Conservation (phyloP, 2,888 invertebrate genomes). For the Stenodera caucasica region DNA sequence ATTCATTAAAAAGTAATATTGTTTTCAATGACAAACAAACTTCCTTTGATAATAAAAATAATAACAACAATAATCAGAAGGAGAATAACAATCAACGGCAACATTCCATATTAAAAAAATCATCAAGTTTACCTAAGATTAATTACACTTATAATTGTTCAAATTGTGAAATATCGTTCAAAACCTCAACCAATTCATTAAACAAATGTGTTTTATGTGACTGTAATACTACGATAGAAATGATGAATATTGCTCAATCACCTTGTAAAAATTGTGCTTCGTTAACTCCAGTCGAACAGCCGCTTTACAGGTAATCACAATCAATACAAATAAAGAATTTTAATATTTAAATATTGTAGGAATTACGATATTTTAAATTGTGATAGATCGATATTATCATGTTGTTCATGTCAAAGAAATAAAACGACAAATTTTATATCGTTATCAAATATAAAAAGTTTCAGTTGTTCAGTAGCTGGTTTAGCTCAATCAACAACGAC, state of each 20-base stretch:
- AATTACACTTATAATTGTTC: slow-evolving; percentile 29
- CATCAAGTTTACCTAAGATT: slow-evolving; percentile 35
- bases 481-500: not conserved
- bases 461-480: slow-evolving; percentile 50
- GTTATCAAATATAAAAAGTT: slow-evolving; percentile 51
- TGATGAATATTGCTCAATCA: slow-evolving; percentile 52
- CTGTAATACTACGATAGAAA: slow-evolving; percentile 35
- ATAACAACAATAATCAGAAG: not conserved
- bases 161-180: slow-evolving; percentile 33
- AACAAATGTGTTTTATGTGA: slow-evolving; percentile 48
- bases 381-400: slow-evolving; percentile 38
- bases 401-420: slow-evolving; percentile 48
- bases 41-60: not conserved
- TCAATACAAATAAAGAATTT: not conserved
- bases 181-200: slow-evolving; percentile 23
- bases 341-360: slow-evolving; percentile 30
- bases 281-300: slow-evolving; percentile 51
- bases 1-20: not conserved
- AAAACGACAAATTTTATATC: slow-evolving; percentile 45
- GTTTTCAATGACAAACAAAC: not conserved
- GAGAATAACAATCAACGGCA: not conserved
- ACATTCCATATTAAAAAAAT: slow-evolving; percentile 24
- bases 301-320: slow-evolving; percentile 33
- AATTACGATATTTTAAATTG: slow-evolving; percentile 49
- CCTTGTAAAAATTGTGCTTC: slow-evolving; percentile 52